Evolutionary conservation across 2,113 vertebrate genomes (phyloP).

Genomic region (Caloenas nicobarica): DNA sequence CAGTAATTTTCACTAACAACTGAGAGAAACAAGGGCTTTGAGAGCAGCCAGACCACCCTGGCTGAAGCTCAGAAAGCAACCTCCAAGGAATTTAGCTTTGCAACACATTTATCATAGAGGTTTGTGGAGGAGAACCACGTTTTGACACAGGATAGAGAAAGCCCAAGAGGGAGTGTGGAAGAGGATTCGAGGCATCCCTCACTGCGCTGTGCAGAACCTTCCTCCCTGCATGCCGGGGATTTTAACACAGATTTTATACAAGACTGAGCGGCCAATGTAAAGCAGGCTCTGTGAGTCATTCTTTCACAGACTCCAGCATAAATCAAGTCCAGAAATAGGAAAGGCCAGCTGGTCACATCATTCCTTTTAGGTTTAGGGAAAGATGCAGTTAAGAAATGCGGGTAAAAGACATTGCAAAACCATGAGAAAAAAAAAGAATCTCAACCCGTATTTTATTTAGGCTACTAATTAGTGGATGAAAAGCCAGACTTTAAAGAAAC

Average conservation of each 20-base stretch:
- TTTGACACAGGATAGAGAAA: neutral
- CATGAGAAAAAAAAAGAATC: neutral
- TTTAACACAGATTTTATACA: neutral
- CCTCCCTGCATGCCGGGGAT: neutral
- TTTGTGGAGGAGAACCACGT: neutral
- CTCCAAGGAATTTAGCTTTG: neutral
- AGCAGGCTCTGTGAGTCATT: neutral
- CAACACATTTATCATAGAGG: neutral
- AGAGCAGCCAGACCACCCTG: neutral
- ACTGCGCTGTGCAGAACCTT: neutral
- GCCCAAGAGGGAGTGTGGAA: neutral
- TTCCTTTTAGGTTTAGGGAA: constrained; percentile 28
- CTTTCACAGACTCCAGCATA: neutral
- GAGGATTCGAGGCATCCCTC: neutral
- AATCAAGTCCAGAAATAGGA: constrained; percentile 64
- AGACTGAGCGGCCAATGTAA: neutral
- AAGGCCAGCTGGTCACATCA: neutral
- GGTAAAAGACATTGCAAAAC: neutral
- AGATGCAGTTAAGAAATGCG: constrained; percentile 10
- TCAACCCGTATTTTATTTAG: neutral
- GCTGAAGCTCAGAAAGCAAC: neutral
- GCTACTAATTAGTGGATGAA: constrained; percentile 27
- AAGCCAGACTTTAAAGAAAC: neutral
- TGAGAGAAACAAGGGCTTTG: neutral
- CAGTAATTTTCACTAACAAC: neutral